These are phyloP conservation scores for Mus spretus DNA, from an alignment of 2,797 vertebrate genomes.

Conservation along the genomic window DNA sequence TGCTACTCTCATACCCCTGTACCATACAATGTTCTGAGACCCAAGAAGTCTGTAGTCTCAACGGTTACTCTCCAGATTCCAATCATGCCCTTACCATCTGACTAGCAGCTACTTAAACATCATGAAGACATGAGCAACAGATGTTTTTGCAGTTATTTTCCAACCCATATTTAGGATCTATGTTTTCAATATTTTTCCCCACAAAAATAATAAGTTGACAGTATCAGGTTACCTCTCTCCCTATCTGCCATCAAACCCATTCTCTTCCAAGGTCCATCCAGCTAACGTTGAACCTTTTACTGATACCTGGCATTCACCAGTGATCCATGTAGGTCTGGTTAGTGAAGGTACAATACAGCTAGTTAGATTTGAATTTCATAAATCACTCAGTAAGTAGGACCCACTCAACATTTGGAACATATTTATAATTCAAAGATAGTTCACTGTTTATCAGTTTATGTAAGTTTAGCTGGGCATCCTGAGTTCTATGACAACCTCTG, in stretches of 20 bases:
- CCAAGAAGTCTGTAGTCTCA: neutral
- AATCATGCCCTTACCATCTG: neutral
- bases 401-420: neutral
- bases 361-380: conserved; percentile 25
- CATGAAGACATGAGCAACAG: neutral
- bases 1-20: neutral
- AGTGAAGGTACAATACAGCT: neutral
- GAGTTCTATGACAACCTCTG: neutral
- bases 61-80: neutral
- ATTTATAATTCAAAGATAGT: neutral
- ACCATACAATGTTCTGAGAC: neutral
- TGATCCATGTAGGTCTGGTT: neutral
- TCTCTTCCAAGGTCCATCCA: neutral
- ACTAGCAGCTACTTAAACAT: neutral
- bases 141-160: neutral
- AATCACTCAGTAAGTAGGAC: neutral
- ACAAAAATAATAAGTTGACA: neutral
- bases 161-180: neutral
- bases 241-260: neutral
- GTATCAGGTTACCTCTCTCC: neutral
- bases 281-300: neutral
- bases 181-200: neutral
- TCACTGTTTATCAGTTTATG: conserved; percentile 14
- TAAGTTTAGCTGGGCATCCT: neutral
- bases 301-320: neutral